Conservation (phyloP, 2,113 vertebrate genomes). For the Australoheros scitulus region DNA sequence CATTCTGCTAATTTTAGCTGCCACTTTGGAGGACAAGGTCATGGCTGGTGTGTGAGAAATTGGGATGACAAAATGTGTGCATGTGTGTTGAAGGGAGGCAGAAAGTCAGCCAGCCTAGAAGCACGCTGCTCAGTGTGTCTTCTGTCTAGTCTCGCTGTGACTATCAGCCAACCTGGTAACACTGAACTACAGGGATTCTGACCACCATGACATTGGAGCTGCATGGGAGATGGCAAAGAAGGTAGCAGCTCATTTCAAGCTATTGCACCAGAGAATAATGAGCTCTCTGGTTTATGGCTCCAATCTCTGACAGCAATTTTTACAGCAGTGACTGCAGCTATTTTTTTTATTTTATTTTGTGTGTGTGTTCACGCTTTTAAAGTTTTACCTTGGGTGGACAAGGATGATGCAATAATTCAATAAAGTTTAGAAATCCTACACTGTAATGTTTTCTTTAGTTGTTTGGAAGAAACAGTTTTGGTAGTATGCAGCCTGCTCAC, state of each 20-base stretch:
- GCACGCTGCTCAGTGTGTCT: not conserved
- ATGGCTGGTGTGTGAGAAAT: slow-evolving; percentile 22
- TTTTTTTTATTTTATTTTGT: not conserved
- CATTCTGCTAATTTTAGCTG: slow-evolving; percentile 58
- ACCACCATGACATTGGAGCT: slow-evolving; percentile 37
- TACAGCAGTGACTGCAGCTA: not conserved
- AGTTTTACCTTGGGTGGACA: not conserved
- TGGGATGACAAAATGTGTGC: slow-evolving; percentile 1
- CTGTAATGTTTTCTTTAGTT: not conserved
- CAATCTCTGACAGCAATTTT: slow-evolving; percentile 7
- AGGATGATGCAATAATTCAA: slow-evolving; percentile 24
- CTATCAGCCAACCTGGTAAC: slow-evolving; percentile 33
- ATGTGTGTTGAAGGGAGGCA: not conserved
- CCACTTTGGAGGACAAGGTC: slow-evolving; percentile 52
- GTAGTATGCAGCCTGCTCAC: not conserved
- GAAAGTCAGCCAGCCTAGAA: slow-evolving; percentile 1
- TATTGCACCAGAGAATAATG: slow-evolving; percentile 54
- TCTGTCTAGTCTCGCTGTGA: slow-evolving; percentile 27
- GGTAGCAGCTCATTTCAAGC: slow-evolving; percentile 34
- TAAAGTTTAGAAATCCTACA: not conserved
- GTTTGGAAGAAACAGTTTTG: not conserved
- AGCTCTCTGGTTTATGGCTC: slow-evolving; percentile 27
- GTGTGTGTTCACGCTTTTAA: not conserved
- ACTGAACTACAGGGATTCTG: slow-evolving; percentile 25
- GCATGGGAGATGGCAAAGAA: slow-evolving; percentile 8